phyloP scores from a whole-genome alignment of 2,797 vertebrate species.

The Apodemus agrarius region DNA sequence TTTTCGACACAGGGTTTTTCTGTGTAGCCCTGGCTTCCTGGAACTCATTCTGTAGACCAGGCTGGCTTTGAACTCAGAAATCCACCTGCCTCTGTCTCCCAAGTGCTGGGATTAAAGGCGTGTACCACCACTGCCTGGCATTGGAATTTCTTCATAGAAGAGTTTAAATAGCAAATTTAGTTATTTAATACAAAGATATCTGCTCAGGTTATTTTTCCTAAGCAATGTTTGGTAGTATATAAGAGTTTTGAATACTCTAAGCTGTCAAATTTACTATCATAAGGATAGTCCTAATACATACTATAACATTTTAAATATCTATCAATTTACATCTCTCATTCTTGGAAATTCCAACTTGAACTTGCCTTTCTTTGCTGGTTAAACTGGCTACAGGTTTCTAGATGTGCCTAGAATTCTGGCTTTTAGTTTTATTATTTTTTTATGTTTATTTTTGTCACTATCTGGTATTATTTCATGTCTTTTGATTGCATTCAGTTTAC shows the following conservation, averaged over 20 bases:
- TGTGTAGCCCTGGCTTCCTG: no score
- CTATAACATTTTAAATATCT: background rate
- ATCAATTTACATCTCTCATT: background rate
- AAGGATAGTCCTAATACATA: background rate
- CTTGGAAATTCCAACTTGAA: background rate
- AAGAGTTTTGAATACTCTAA: slow-evolving; percentile 17
- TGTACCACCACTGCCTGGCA: no score
- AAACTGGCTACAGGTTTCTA: background rate
- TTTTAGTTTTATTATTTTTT: slow-evolving; percentile 44
- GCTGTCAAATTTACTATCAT: slow-evolving; percentile 38
- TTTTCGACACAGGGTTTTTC: no score
- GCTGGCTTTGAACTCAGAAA: no score
- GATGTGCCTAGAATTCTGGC: background rate
- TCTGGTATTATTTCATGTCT: slow-evolving; percentile 3
- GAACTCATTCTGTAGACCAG: no score
- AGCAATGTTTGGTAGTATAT: background rate
- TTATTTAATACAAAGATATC: background rate
- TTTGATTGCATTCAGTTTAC: background rate
- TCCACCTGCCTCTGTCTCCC: no score
- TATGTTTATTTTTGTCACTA: background rate
- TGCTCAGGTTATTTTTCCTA: background rate
- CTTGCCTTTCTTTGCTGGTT: background rate
- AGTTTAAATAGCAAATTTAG: slow-evolving; percentile 27
- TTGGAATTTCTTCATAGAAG: background rate
- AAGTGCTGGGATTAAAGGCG: no score